Percentiles rank a stretch among this genome's conserved stretches.
These are phyloP conservation scores for Colossoma macropomum DNA, from an alignment of 2,113 vertebrate genomes.

Conservation along the genomic window DNA sequence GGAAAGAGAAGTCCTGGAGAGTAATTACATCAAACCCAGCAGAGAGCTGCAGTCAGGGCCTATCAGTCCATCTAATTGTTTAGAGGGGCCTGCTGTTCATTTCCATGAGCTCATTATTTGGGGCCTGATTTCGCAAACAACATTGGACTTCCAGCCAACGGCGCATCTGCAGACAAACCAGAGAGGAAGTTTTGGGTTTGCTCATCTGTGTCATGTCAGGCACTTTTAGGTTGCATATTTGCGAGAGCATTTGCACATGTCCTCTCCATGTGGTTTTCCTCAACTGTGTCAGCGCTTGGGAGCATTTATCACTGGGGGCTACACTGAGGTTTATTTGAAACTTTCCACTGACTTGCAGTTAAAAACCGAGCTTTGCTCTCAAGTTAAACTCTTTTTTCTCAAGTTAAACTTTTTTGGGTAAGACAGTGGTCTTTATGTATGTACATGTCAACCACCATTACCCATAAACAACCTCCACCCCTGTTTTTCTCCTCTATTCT, in stretches of 20 bases:
- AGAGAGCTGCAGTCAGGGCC: slow-evolving; percentile 52
- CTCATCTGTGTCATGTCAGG: slow-evolving; percentile 63
- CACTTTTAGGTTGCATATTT: slow-evolving; percentile 61
- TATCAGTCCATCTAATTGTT: slow-evolving; percentile 61
- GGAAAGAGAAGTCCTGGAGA: slow-evolving; percentile 58
- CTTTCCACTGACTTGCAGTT: slow-evolving; percentile 57
- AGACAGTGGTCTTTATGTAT: not conserved
- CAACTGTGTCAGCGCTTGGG: slow-evolving; percentile 59
- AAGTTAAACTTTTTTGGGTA: slow-evolving; percentile 15
- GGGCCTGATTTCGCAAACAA: slow-evolving; percentile 57
- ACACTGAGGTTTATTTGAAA: slow-evolving; percentile 55
- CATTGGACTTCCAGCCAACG: slow-evolving; percentile 55
- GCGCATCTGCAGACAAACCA: slow-evolving; percentile 55
- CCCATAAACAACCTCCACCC: not conserved
- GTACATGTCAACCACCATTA: slow-evolving; percentile 13
- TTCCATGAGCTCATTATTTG: slow-evolving; percentile 63
- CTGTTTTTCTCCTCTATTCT: not conserved
- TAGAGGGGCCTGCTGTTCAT: slow-evolving; percentile 60
- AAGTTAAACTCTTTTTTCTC: slow-evolving; percentile 37
- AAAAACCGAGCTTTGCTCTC: slow-evolving; percentile 27
- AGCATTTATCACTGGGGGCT: slow-evolving; percentile 57
- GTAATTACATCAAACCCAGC: slow-evolving; percentile 60
- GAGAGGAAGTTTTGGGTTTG: slow-evolving; percentile 62
- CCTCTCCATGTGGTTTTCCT: slow-evolving; percentile 61
- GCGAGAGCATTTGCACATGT: slow-evolving; percentile 61